These are phyloP conservation scores for Jordanella pulchra DNA, from an alignment of 2,797 vertebrate species.

Conservation along the genomic window DNA sequence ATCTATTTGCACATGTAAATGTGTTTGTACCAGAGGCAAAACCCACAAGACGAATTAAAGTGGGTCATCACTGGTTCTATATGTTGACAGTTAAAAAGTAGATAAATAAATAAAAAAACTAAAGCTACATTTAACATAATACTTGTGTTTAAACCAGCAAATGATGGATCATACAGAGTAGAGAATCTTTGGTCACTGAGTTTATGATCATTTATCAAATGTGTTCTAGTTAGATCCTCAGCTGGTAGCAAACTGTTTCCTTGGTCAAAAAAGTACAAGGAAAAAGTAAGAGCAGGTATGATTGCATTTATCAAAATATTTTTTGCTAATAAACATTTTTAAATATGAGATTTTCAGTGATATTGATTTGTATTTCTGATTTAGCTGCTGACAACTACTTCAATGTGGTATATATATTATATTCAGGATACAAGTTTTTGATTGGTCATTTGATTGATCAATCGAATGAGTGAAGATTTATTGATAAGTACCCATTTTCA, in stretches of 20 bases:
- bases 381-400: background rate
- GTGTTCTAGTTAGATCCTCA: constrained; percentile 45
- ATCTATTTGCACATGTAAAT: constrained; percentile 26
- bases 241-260: background rate
- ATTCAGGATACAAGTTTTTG: background rate
- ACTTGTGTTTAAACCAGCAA: constrained; percentile 11
- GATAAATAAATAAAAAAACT: background rate
- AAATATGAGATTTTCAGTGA: background rate
- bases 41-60: constrained; percentile 33
- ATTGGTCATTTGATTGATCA: too few relatives aligned
- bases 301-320: background rate
- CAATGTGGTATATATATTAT: background rate
- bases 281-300: background rate
- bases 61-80: constrained; percentile 36
- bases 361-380: background rate
- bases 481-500: too few relatives aligned
- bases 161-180: constrained; percentile 14
- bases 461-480: too few relatives aligned
- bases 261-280: background rate
- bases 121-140: constrained; percentile 23
- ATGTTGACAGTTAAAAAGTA: constrained; percentile 7
- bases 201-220: constrained; percentile 47
- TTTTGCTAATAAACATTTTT: background rate
- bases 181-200: constrained; percentile 14
- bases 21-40: constrained; percentile 10